phyloP scores from a whole-genome alignment of 2,888 invertebrate genomes.

The Chrysolina oricalcia region DNA sequence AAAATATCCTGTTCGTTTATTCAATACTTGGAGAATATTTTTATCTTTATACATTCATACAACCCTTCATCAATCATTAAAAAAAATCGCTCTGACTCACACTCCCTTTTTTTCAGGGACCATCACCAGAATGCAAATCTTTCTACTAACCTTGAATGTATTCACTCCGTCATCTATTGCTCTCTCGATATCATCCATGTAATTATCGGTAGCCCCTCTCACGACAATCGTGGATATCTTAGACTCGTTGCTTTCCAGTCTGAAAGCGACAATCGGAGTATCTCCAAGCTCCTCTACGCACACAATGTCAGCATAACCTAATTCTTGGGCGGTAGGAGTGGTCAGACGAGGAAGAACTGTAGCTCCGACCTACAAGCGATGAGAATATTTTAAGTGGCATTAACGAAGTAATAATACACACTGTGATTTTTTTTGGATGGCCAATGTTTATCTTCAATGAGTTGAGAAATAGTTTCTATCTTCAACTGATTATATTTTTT shows the following conservation, averaged over 20 bases:
- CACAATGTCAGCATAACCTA: conserved; percentile 93
- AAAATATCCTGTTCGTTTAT: too few relatives aligned
- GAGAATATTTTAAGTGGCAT: background rate
- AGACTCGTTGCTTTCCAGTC: conserved; percentile 87
- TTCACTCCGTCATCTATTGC: conserved; percentile 99
- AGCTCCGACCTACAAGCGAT: conserved; percentile 64
- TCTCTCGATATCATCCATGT: conserved; percentile 99
- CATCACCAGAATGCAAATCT: background rate
- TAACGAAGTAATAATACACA: background rate
- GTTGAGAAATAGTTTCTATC: too few relatives aligned
- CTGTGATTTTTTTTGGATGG: conserved; percentile 23
- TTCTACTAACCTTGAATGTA: conserved; percentile 87
- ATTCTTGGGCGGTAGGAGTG: conserved; percentile 90
- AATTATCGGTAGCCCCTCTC: conserved; percentile 97
- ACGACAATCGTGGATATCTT: conserved; percentile 95
- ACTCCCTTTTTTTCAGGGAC: too few relatives aligned
- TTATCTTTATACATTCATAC: too few relatives aligned
- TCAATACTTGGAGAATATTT: too few relatives aligned
- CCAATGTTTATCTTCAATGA: too few relatives aligned
- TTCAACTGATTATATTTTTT: too few relatives aligned
- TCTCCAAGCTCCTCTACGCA: conserved; percentile 96
- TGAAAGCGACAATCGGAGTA: conserved; percentile 94
- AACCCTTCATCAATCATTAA: too few relatives aligned
- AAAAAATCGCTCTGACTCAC: too few relatives aligned
- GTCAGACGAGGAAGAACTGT: conserved; percentile 78